phyloP scores from a whole-genome alignment of 2,888 invertebrate species.

The Ditula angustiorana region DNA sequence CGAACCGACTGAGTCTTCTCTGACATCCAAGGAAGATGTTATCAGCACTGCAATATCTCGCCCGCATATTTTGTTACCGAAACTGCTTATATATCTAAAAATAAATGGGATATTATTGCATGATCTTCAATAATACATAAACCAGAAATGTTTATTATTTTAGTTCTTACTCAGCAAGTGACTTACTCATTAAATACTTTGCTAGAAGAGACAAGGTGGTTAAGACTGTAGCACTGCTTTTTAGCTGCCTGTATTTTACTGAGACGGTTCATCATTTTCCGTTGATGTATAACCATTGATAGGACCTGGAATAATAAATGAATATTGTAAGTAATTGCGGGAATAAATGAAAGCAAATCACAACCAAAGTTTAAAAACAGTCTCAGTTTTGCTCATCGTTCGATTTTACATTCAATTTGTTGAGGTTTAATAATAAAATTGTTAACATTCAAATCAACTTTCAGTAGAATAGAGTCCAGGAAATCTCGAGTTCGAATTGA shows the following conservation, averaged over 20 bases:
- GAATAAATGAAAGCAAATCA: no score
- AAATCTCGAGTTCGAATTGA: no score
- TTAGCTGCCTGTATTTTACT: constrained; percentile 67
- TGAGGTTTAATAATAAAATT: no score
- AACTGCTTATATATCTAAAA: constrained; percentile 84
- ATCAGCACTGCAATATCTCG: constrained; percentile 70
- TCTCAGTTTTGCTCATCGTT: no score
- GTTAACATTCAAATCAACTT: no score
- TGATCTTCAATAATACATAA: no score
- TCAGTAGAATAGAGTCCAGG: no score
- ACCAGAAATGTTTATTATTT: no score
- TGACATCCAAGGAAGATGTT: constrained; percentile 55
- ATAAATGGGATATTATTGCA: no score
- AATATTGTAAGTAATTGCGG: neutral
- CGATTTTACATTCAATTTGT: no score
- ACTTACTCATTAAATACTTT: constrained; percentile 77
- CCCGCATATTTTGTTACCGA: constrained; percentile 79
- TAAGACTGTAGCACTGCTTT: constrained; percentile 77
- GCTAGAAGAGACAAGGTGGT: constrained; percentile 67
- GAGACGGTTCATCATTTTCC: constrained; percentile 70
- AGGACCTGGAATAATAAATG: constrained; percentile 59
- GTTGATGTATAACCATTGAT: constrained; percentile 71
- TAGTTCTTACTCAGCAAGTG: no score
- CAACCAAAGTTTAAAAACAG: no score
- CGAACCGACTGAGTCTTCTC: constrained; percentile 9